Evolutionary conservation across 2,888 invertebrate species (phyloP), one percentile per base, ranked within the genome.

Genomic region (Pyrochroa serraticornis): DNA sequence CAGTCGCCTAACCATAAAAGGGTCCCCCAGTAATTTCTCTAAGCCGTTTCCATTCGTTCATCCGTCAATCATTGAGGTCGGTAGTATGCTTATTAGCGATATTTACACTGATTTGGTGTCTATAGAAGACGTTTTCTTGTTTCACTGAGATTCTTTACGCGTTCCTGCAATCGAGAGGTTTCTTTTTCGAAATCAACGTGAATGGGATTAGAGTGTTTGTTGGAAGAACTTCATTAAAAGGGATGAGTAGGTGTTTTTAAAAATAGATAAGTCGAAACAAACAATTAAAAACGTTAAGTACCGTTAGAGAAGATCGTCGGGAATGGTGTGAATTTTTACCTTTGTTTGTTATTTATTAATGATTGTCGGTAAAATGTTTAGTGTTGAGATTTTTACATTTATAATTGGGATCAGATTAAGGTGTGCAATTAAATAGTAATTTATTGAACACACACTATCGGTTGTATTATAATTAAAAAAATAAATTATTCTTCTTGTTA

Each of bases 211-310:
- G 42, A 49, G 33, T 44, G 46, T 57, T 44, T 44, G 46, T 57
- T 44, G 34, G 2, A 30, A 10, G 38, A 48, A 45, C 50, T 48
- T 58, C 58, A 58, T 58, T 58, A 58, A 58, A 58, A 48, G 47
- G 52, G 51, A 58, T 58, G 58, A 58, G 58, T 58, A 37, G 47
- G 52, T 52, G 43, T 47, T 53, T 58, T 58, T 58, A 33, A 53
- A 58, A 53, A 44, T 44, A 58, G 52, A 48, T 37, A 52, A 45
- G 33, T 22, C 32, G 32, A 57, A 36, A 57, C 46, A 58, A 58
- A 58, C 52, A 58, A 52, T 52, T 58, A 57, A 51, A 51, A 41
- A 12, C 30, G 41, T 39, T 13, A 6, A 31, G 6, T 33, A 48
- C 58, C 58, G 58, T 57, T 57, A 57, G 32, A 22, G 39, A 22